These are phyloP conservation scores for Cygnus buccinator DNA, from an alignment of 2,113 vertebrate species.

Conservation along the genomic window DNA sequence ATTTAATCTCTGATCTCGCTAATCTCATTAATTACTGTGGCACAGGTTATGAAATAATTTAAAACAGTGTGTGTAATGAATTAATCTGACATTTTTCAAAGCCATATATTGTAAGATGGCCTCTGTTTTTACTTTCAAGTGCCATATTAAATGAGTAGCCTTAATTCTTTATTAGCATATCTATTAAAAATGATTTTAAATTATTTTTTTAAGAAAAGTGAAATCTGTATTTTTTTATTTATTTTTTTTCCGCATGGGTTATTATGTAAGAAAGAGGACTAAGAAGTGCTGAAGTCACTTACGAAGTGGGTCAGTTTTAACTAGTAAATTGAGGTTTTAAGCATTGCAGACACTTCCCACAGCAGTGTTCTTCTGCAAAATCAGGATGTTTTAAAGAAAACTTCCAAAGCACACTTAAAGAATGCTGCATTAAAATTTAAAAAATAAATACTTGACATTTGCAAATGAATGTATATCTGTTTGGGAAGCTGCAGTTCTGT, in stretches of 20 bases:
- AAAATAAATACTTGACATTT: neutral
- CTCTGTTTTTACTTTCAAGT: neutral
- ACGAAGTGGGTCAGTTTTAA: neutral
- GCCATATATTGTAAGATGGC: neutral
- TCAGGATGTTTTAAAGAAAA: neutral
- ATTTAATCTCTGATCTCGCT: constrained; percentile 31
- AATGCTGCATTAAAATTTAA: neutral
- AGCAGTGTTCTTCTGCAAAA: neutral
- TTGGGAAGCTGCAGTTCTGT: neutral
- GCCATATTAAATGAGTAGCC: neutral
- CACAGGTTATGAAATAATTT: constrained; percentile 28
- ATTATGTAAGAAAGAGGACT: neutral
- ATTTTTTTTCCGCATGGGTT: neutral
- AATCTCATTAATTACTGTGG: constrained; percentile 38
- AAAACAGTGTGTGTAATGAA: neutral
- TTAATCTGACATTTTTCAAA: constrained; percentile 4
- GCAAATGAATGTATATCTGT: neutral
- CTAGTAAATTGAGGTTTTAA: neutral
- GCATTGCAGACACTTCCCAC: neutral
- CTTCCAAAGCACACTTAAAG: neutral
- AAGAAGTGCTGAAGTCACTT: neutral
- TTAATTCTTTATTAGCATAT: neutral
- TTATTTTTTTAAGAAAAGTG: neutral
- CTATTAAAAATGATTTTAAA: neutral
- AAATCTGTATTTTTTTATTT: neutral